A percentile compares a stretch with the other conserved stretches of the same genome.
Conservation (phyloP, 2,113 vertebrate species). For the Notarius quadriscutis region DNA sequence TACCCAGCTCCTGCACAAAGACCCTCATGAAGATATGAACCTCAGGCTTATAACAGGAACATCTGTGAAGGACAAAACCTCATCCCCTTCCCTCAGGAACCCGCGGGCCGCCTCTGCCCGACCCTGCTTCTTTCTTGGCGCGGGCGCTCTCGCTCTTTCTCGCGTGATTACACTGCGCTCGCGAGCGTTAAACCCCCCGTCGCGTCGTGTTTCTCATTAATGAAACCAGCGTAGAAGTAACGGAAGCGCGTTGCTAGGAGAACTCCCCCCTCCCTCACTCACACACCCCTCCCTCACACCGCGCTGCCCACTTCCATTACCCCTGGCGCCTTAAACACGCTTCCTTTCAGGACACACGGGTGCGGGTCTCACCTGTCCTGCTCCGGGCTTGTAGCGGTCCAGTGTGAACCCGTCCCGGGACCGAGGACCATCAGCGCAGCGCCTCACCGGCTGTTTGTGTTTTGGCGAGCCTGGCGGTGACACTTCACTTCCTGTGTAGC, state of each 20-base stretch:
- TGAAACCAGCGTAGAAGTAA: slow-evolving; percentile 41
- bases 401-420: slow-evolving; percentile 22
- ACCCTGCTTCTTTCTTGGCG: background rate
- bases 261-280: slow-evolving; percentile 47
- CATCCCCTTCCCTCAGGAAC: background rate
- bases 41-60: background rate
- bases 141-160: background rate
- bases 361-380: slow-evolving; percentile 46
- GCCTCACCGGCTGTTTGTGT: slow-evolving; percentile 46
- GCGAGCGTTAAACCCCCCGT: background rate
- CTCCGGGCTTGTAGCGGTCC: background rate
- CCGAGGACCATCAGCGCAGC: slow-evolving; percentile 27
- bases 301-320: slow-evolving; percentile 19
- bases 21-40: too few relatives aligned
- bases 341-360: background rate
- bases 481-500: slow-evolving; percentile 58
- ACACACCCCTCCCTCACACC: slow-evolving; percentile 43
- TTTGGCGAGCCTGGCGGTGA: slow-evolving; percentile 56
- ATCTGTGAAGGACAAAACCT: background rate
- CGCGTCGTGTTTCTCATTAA: background rate
- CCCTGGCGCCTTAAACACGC: slow-evolving; percentile 31
- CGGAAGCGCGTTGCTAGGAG: slow-evolving; percentile 59
- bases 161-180: background rate
- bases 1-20: background rate
- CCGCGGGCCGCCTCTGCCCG: background rate